Evolutionary conservation across 2,888 invertebrate genomes (phyloP).

Genomic region (Macaria notata): DNA sequence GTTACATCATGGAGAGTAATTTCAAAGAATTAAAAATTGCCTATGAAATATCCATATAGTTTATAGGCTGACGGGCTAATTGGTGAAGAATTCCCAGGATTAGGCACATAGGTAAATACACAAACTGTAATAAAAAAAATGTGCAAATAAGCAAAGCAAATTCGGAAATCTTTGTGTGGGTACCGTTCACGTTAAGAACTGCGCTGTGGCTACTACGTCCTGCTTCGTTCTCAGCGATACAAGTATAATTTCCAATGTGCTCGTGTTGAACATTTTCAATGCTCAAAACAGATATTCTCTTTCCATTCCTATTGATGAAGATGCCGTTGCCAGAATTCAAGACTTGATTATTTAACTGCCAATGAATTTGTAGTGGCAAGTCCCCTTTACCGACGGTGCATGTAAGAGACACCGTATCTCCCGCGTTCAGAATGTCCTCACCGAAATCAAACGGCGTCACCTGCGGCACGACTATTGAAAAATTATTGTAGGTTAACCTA

Average conservation of each 20-base stretch:
- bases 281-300: conserved; percentile 86
- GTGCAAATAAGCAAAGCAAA: conserved; percentile 55
- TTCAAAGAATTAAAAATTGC: too few species aligned
- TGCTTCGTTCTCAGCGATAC: conserved; percentile 85
- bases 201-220: conserved; percentile 85
- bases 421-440: conserved; percentile 87
- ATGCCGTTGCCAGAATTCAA: conserved; percentile 81
- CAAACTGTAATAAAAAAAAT: conserved; percentile 38
- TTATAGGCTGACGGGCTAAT: background rate
- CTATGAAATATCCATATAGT: too few species aligned
- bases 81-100: conserved; percentile 7
- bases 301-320: conserved; percentile 82
- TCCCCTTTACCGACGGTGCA: conserved; percentile 89
- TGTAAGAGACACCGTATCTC: conserved; percentile 86
- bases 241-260: conserved; percentile 85
- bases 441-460: conserved; percentile 90
- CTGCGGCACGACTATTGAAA: conserved; percentile 87
- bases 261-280: conserved; percentile 83
- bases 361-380: conserved; percentile 85
- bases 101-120: conserved; percentile 28
- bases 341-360: conserved; percentile 85
- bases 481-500: too few species aligned
- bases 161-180: conserved; percentile 1
- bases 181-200: conserved; percentile 87
- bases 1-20: too few species aligned